Base-by-base conservation (phyloP, 2,797 vertebrate species). In the Sciurus carolinensis region DNA sequence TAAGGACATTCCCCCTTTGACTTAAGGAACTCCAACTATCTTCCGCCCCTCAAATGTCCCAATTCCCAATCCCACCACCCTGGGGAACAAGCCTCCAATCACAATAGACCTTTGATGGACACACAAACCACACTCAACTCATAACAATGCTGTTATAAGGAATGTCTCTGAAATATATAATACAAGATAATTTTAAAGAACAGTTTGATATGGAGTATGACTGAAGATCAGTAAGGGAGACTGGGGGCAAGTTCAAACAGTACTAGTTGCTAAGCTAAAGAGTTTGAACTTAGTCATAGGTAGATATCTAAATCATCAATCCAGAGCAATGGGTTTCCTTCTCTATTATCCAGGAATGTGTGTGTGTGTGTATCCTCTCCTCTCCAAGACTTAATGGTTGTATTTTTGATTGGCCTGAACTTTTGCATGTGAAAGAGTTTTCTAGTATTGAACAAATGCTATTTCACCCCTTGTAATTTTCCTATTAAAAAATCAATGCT, bases 361-460 rank as follows among this genome's bases (percentile, higher is more conserved):
- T 30, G 11, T 73, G 15, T 24, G 13, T 39, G 39, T 33, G 8
- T n/a, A 36, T 59, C 22, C 33, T 69, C 33, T 59, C 39, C 18
- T 82, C 18, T 42, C 42, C 44, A 86, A 79, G 9, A 86, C 59
- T 80, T 81, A 92, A 57, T 82, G 90, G 36, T 14, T 75, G 36
- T 80, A 22, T 76, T 90, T 93, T 96, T 86, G 36, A 47, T 36
- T 91, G 52, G 24, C 14, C 62, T 83, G 54, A 91, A 75, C 12
- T 93, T 93, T 47, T 57, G 50, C 36, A 26, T 36, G 36, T 67
- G 33, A 66, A 93, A 85, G 4, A 79, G 36, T 64, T 96, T 93
- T 89, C 90, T 88, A 69, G 39, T 75, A 71, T 28, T 75, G 57
- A 71, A 33, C 30, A 89, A 91, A 73, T 24, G 17, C 8, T 75